phyloP scores from a whole-genome alignment of 2,888 invertebrate species.

The Cheilosia impressa region DNA sequence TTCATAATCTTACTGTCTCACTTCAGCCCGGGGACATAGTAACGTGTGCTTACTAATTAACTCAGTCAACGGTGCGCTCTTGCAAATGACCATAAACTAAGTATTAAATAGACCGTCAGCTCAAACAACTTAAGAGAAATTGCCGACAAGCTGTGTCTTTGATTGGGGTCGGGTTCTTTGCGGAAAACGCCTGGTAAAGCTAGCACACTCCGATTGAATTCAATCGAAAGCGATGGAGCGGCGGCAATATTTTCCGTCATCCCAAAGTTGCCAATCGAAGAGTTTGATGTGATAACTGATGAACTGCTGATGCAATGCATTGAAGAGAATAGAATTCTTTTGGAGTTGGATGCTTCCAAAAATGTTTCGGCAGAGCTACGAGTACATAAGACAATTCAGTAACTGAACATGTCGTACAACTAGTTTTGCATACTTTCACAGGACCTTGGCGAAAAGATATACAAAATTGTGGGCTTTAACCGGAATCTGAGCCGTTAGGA shows the following conservation, averaged over 20 bases:
- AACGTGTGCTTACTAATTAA: too few species aligned
- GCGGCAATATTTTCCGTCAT: slow-evolving; percentile 81
- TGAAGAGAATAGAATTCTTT: slow-evolving; percentile 79
- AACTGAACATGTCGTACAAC: too few species aligned
- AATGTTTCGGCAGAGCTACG: slow-evolving; percentile 79
- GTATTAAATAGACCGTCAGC: too few species aligned
- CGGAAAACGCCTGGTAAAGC: slow-evolving; percentile 78
- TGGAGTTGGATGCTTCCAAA: slow-evolving; percentile 80
- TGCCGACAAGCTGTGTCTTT: slow-evolving; percentile 75
- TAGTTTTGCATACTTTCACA: too few species aligned
- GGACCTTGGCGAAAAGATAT: slow-evolving; percentile 81
- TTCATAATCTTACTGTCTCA: too few species aligned
- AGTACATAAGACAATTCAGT: slow-evolving; percentile 71
- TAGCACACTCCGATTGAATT: slow-evolving; percentile 81
- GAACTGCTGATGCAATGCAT: slow-evolving; percentile 80
- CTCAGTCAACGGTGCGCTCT: too few species aligned
- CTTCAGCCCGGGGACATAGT: too few species aligned
- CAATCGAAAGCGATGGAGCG: slow-evolving; percentile 82
- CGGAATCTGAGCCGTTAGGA: slow-evolving; percentile 79
- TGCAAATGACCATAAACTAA: too few species aligned
- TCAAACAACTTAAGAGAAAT: too few species aligned
- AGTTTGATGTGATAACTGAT: slow-evolving; percentile 81
- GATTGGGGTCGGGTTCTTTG: slow-evolving; percentile 79
- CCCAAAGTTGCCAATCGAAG: slow-evolving; percentile 78
- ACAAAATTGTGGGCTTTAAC: slow-evolving; percentile 81